phyloP scores from a whole-genome alignment of 2,888 invertebrate species.

The Paralinhomoeus sp. region DNA sequence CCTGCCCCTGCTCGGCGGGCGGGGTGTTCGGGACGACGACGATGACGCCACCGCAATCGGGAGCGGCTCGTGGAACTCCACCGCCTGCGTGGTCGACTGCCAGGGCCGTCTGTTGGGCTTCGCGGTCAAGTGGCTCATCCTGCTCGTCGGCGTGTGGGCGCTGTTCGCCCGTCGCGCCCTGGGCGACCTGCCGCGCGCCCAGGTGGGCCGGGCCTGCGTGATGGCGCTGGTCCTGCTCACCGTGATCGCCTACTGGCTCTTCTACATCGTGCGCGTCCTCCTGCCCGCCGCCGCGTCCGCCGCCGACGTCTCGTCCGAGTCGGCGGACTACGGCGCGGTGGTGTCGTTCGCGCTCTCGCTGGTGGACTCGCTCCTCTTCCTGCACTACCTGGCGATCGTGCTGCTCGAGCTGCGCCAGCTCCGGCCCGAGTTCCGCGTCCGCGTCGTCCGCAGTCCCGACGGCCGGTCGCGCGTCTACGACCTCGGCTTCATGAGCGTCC shows the following conservation, averaged over 20 bases:
- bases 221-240: slow-evolving; percentile 65
- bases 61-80: slow-evolving; percentile 2
- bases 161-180: slow-evolving; percentile 54
- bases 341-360: slow-evolving; percentile 78
- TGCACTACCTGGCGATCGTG: slow-evolving; percentile 77
- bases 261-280: slow-evolving; percentile 64
- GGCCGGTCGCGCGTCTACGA: slow-evolving; percentile 66
- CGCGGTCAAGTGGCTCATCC: slow-evolving; percentile 64
- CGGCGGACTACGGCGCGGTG: slow-evolving; percentile 32
- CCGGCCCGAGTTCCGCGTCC: slow-evolving; percentile 50
- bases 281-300: slow-evolving; percentile 23
- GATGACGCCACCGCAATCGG: not conserved
- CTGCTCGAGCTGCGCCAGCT: slow-evolving; percentile 74
- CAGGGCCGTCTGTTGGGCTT: slow-evolving; percentile 55
- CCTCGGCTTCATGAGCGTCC: slow-evolving; percentile 56
- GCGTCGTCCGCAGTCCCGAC: slow-evolving; percentile 73
- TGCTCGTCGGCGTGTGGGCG: slow-evolving; percentile 75
- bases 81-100: slow-evolving; percentile 58
- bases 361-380: slow-evolving; percentile 68
- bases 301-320: too few species aligned
- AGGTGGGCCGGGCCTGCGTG: slow-evolving; percentile 66
- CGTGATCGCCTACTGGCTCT: slow-evolving; percentile 89
- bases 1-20: slow-evolving; percentile 25
- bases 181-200: slow-evolving; percentile 70
- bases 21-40: not conserved